These are phyloP conservation scores for Scaptomyza tumidula DNA, from an alignment of 2,888 invertebrate genomes.

Conservation along the genomic window DNA sequence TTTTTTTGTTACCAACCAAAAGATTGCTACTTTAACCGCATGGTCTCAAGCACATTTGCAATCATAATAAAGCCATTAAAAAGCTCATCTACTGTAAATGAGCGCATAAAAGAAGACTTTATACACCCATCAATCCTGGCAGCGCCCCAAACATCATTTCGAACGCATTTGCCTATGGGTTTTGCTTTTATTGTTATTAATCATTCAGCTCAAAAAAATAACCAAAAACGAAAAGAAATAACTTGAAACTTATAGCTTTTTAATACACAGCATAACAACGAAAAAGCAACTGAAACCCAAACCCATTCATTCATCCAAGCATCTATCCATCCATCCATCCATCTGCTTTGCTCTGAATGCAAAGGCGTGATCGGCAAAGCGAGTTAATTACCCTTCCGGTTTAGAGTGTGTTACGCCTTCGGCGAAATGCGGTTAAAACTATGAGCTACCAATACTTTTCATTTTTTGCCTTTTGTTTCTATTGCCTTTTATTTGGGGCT, in stretches of 20 bases:
- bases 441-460: conserved; percentile 62
- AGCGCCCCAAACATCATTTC: conserved; percentile 67
- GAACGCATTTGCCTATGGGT: conserved; percentile 69
- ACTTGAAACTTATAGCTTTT: conserved; percentile 74
- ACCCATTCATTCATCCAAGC: conserved; percentile 49
- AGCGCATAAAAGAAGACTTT: conserved; percentile 78
- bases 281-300: conserved; percentile 24
- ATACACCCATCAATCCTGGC: conserved; percentile 76
- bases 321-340: conserved; percentile 36
- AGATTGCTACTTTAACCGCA: conserved; percentile 46
- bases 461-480: conserved; percentile 47
- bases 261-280: conserved; percentile 53
- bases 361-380: conserved; percentile 82
- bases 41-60: conserved; percentile 34
- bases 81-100: conserved; percentile 67
- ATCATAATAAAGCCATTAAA: conserved; percentile 74
- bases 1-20: neutral
- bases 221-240: conserved; percentile 46
- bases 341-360: conserved; percentile 62
- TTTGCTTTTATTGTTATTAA: conserved; percentile 65
- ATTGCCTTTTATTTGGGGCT: conserved; percentile 39
- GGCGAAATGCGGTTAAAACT: conserved; percentile 80
- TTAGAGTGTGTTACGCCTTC: conserved; percentile 81
- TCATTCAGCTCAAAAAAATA: conserved; percentile 53
- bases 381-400: conserved; percentile 84